Conservation (phyloP, 2,888 invertebrate species). For the Agrochola circellaris region DNA sequence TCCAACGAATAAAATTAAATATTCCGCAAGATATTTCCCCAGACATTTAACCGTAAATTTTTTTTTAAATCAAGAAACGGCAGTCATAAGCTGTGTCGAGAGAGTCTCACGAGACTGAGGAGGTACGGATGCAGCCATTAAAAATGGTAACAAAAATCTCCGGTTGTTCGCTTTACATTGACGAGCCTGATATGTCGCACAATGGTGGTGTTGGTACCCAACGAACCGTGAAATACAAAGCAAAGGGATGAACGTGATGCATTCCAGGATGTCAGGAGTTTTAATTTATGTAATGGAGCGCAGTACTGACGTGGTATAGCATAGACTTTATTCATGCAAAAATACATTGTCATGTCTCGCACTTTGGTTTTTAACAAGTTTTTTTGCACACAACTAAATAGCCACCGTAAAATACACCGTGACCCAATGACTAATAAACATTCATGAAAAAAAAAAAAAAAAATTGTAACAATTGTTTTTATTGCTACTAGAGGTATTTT, state of each 20-base stretch:
- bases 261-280: not conserved
- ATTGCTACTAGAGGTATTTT: no score
- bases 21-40: not conserved
- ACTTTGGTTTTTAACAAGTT: not conserved
- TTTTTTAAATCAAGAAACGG: not conserved
- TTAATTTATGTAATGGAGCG: constrained; percentile 40
- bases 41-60: not conserved
- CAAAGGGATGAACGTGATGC: not conserved
- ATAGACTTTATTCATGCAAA: not conserved
- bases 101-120: not conserved
- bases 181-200: constrained; percentile 16
- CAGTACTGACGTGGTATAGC: not conserved
- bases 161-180: constrained; percentile 22
- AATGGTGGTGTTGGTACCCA: constrained; percentile 22
- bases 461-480: no score
- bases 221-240: constrained; percentile 33
- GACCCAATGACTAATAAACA: no score
- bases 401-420: no score
- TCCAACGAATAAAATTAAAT: constrained; percentile 1
- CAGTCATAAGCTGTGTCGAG: not conserved
- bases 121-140: constrained; percentile 6
- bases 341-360: no score
- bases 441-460: no score
- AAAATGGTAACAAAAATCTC: not conserved
- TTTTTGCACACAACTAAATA: no score